These are phyloP conservation scores for Escarpia spicata DNA, from an alignment of 2,888 invertebrate species.

Conservation along the genomic window DNA sequence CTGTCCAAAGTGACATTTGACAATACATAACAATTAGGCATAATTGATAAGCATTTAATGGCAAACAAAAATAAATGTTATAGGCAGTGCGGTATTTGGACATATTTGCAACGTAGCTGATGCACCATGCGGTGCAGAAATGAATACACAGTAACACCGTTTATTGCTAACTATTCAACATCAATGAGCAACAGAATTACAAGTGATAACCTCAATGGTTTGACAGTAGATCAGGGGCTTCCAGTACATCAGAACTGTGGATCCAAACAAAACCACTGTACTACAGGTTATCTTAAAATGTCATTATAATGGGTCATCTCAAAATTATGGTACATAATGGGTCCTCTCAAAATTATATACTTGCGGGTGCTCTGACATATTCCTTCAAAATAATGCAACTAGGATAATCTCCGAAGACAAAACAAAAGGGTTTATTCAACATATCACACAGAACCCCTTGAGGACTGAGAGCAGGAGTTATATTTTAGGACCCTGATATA, in stretches of 20 bases:
- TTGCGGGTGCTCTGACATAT: neutral
- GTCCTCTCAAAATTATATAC: neutral
- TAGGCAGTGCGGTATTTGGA: neutral
- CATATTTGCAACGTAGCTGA: neutral
- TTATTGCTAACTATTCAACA: neutral
- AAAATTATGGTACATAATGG: neutral
- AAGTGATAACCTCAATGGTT: neutral
- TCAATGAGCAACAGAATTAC: neutral
- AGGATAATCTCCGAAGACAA: neutral
- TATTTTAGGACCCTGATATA: neutral
- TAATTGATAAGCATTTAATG: neutral
- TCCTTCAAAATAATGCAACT: neutral
- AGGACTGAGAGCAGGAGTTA: too few species aligned
- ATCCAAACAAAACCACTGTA: neutral
- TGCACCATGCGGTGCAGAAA: neutral
- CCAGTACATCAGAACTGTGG: neutral
- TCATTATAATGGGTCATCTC: too few species aligned
- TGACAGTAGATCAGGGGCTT: neutral
- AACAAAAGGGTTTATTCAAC: neutral
- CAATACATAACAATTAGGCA: neutral
- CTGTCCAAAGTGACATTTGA: neutral
- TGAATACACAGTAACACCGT: neutral
- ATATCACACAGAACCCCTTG: neutral
- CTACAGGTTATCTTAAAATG: neutral
- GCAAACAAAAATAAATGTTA: neutral